Evolutionary conservation across 2,888 invertebrate genomes (phyloP).

Genomic region (Linyphia triangularis): DNA sequence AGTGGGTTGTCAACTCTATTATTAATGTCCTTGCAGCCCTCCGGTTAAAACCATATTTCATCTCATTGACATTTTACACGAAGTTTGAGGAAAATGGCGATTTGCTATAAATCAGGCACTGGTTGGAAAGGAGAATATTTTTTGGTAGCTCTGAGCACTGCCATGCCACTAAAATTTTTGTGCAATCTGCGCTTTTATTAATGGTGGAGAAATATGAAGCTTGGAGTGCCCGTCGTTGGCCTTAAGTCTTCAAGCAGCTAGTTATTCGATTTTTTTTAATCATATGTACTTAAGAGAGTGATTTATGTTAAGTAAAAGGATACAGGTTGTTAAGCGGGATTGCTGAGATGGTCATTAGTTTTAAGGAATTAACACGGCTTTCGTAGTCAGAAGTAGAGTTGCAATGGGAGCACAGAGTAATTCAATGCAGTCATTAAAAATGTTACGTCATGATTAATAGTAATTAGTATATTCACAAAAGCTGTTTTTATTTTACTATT

Average conservation of each 20-base stretch:
- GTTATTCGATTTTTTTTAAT: constrained; percentile 34
- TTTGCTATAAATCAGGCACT: constrained; percentile 45
- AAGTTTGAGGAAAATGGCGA: constrained; percentile 50
- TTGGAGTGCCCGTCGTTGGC: constrained; percentile 9
- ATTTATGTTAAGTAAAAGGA: constrained; percentile 35
- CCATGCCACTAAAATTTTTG: constrained; percentile 8
- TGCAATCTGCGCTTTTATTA: constrained; percentile 36
- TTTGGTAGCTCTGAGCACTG: constrained; percentile 4
- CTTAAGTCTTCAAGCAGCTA: constrained; percentile 14
- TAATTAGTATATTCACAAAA: no score
- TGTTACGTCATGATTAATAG: no score
- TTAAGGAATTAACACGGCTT: not conserved
- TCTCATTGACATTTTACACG: constrained; percentile 58
- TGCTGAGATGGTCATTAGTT: not conserved
- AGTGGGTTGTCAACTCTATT: constrained; percentile 19
- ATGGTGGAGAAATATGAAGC: constrained; percentile 21
- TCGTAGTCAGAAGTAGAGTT: no score
- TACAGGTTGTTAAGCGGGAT: constrained; percentile 4
- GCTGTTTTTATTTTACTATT: no score
- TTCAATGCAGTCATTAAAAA: no score
- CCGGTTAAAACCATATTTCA: constrained; percentile 52
- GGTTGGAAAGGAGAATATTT: constrained; percentile 17
- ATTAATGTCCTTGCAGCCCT: constrained; percentile 37
- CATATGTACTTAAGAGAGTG: constrained; percentile 32
- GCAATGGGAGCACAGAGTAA: no score